These are phyloP conservation scores for Sipha flava DNA, from an alignment of 1,140 invertebrate genomes.

Conservation along the genomic window DNA sequence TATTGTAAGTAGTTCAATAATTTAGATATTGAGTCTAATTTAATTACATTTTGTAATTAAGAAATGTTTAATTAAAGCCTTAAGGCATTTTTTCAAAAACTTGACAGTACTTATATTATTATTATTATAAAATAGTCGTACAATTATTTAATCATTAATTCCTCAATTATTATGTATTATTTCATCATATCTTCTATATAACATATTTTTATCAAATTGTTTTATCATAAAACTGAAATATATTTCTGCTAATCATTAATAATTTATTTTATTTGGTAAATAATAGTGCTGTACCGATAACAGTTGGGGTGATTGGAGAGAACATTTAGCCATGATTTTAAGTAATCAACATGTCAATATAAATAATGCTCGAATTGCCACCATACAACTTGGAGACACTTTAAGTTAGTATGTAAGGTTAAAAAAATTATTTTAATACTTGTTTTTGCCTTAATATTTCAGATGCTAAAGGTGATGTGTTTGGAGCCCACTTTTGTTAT, in stretches of 20 bases:
- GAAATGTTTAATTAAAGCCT: no score
- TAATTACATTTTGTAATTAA: no score
- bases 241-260: neutral
- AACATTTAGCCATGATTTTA: constrained; percentile 88
- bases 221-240: no score
- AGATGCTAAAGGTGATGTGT: constrained; percentile 61
- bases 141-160: no score
- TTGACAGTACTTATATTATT: no score
- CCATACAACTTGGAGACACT: constrained; percentile 64
- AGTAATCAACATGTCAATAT: constrained; percentile 72
- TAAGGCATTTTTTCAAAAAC: no score
- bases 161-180: no score
- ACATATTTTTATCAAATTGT: no score
- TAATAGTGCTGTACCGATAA: constrained; percentile 67
- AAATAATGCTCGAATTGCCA: constrained; percentile 73
- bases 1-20: no score
- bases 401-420: constrained; percentile 44
- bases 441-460: constrained; percentile 30
- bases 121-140: no score
- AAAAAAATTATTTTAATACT: neutral
- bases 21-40: no score
- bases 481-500: constrained; percentile 90
- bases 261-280: neutral
- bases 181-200: no score
- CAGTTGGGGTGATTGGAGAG: constrained; percentile 90